Base-by-base conservation (phyloP, 1,140 invertebrate species). In the Euwallacea similis region DNA sequence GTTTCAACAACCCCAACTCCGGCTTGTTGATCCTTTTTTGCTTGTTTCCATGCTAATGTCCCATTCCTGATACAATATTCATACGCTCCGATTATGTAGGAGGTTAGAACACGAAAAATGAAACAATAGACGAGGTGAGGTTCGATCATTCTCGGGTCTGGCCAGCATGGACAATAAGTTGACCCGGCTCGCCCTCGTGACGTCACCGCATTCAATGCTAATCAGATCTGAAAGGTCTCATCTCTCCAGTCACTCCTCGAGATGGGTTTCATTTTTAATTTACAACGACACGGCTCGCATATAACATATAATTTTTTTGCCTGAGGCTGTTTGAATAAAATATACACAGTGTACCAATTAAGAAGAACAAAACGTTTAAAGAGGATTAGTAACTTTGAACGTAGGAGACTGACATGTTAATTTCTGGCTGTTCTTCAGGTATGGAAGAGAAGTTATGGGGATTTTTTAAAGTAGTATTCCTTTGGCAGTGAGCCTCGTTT, bases 131-230 rank as follows among this genome's bases (percentile, higher is more conserved):
- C 56, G 56, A 69, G 66, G 66, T 47, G 66, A 69, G 66, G 66
- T 69, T 69, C 55, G 42, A 64, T 64, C 64, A 66, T 66, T 56
- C 64, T 16, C 56, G 56, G 66, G 46, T 59, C 56, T 46, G 66
- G 50, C 55, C 66, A 58, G 46, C 58, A 63, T 74, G 76, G 75
- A 77, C 76, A 77, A 77, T 78, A 69, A 65, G 54, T 71, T 78
- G 76, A 78, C 76, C 76, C 69, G 76, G 70, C 76, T 78, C 76
- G 76, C 76, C 76, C 73, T 76, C 71, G 61, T 78, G 76, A 78
- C 76, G 75, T 78, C 74, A 78, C 69, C 33, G 66, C 66, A 78
- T 78, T 78, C 76, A 78, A 78, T 78, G 76, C 75, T 76, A 78
- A 78, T 78, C 66, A 50, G 72, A 73, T 74, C 72, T 56, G 42